phyloP scores from a whole-genome alignment of 2,888 invertebrate species.

The Diarsia brunnea region DNA sequence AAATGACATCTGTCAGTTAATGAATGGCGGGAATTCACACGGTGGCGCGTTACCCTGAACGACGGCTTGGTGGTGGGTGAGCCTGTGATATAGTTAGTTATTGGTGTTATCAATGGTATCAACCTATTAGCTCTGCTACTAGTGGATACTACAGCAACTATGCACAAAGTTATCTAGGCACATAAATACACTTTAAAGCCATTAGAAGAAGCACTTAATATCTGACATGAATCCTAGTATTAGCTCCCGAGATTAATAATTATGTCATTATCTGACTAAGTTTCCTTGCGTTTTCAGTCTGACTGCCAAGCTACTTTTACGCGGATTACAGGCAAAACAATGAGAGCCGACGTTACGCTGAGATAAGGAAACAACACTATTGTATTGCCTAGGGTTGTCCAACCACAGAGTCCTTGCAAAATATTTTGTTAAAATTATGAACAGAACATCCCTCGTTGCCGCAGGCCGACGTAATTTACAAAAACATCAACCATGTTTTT shows the following conservation, averaged over 20 bases:
- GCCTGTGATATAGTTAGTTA: too few species aligned
- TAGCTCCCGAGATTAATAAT: slow-evolving; percentile 25
- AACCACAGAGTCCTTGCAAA: slow-evolving; percentile 38
- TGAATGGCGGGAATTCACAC: too few species aligned
- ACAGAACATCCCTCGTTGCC: slow-evolving; percentile 39
- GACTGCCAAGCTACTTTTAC: slow-evolving; percentile 53
- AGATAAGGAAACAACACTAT: slow-evolving; percentile 72
- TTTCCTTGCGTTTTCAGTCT: slow-evolving; percentile 47
- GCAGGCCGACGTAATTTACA: slow-evolving; percentile 56
- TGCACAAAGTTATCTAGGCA: not conserved
- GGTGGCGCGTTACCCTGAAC: too few species aligned
- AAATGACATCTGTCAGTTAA: too few species aligned
- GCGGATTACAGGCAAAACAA: slow-evolving; percentile 64
- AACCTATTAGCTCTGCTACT: too few species aligned
- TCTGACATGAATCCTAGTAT: slow-evolving; percentile 23
- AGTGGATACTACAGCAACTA: too few species aligned
- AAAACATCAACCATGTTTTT: slow-evolving; percentile 58
- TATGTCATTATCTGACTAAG: slow-evolving; percentile 36
- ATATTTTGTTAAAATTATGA: slow-evolving; percentile 63
- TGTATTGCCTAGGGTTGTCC: slow-evolving; percentile 67
- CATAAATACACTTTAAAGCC: slow-evolving; percentile 5
- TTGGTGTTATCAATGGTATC: too few species aligned
- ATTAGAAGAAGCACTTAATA: slow-evolving; percentile 3
- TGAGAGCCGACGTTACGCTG: slow-evolving; percentile 66
- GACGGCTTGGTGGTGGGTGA: too few species aligned